Conservation (phyloP, 2,888 invertebrate genomes). For the Agriopis leucophaearia region DNA sequence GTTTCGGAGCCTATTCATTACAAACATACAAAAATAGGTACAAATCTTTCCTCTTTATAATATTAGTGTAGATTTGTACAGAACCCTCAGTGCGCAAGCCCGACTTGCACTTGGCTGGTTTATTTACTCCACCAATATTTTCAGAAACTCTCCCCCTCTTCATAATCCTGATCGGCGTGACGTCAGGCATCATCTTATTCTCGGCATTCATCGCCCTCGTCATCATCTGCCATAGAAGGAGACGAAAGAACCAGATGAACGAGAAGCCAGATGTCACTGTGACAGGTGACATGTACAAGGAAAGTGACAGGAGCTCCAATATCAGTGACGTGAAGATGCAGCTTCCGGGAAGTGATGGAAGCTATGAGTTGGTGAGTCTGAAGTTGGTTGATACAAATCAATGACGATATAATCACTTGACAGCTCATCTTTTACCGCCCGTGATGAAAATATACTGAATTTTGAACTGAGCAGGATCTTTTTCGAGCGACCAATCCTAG, state of each 20-base stretch:
- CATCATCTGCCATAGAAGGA: conserved; percentile 90
- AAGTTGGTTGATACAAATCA: background rate
- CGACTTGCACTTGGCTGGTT: too few relatives aligned
- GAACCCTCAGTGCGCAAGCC: too few relatives aligned
- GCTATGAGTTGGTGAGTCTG: conserved; percentile 89
- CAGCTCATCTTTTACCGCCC: too few relatives aligned
- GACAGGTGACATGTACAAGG: conserved; percentile 85
- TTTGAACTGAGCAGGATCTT: too few relatives aligned
- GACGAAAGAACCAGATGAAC: conserved; percentile 84
- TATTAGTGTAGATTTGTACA: too few relatives aligned
- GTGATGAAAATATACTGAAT: too few relatives aligned
- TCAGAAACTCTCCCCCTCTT: conserved; percentile 92
- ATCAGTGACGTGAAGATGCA: conserved; percentile 97
- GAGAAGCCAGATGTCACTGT: conserved; percentile 87
- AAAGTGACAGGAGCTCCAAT: conserved; percentile 96
- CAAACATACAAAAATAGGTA: too few relatives aligned
- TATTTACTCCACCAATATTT: background rate
- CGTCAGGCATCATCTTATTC: conserved; percentile 93
- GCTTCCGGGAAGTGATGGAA: conserved; percentile 92
- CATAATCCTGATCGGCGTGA: conserved; percentile 94
- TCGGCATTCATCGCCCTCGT: conserved; percentile 93
- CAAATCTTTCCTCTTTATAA: too few relatives aligned
- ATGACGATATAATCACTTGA: too few relatives aligned
- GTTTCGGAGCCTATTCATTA: too few relatives aligned
- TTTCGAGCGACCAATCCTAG: too few relatives aligned